Evolutionary conservation across 2,888 invertebrate species (phyloP), one percentile per base, ranked within the genome.

Genomic region (Elmis aenea): DNA sequence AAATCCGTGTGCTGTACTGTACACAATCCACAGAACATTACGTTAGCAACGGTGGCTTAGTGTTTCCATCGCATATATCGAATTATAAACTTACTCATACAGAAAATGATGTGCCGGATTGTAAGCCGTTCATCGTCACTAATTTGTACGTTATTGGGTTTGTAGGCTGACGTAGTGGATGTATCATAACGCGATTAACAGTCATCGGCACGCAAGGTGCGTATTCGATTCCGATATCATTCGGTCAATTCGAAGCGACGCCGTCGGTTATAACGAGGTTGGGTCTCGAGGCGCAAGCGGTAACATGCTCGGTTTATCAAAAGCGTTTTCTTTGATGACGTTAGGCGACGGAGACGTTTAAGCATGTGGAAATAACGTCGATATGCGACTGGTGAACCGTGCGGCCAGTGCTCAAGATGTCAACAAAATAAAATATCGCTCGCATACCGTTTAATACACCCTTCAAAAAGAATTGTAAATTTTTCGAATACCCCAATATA

Each of bases 251-350:
- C 13, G 16, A 13, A 25, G 13, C 26, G 13, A 22, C 23, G 33
- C 11, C 26, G 27, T n/a, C 25, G 25, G 40, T 26, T 26, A 31
- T 29, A 32, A 36, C 35, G 26, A 42, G 33, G 33, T 30, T 29
- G 33, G 33, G 33, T 54, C 50, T 50, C 45, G 46, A 49, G 51
- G 54, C 56, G 53, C 48, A 53, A 49, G 48, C 55, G 58, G 54
- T 46, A 52, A 49, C 53, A 61, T 58, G 62, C 58, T 61, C 55
- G 55, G 59, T 55, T 62, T 61, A 54, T 62, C 62, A 62, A 62
- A 61, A 54, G 59, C 54, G 51, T 45, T 53, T 54, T 57, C 58
- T 59, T 61, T 59, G 57, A 58, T 49, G 50, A 54, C 45, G 54
- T 52, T 54, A 48, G 49, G 50, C 52, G 53, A 55, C 50, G 50